These are phyloP conservation scores for Melikaiella ostensackeni DNA, from an alignment of 2,888 invertebrate species.

Conservation along the genomic window DNA sequence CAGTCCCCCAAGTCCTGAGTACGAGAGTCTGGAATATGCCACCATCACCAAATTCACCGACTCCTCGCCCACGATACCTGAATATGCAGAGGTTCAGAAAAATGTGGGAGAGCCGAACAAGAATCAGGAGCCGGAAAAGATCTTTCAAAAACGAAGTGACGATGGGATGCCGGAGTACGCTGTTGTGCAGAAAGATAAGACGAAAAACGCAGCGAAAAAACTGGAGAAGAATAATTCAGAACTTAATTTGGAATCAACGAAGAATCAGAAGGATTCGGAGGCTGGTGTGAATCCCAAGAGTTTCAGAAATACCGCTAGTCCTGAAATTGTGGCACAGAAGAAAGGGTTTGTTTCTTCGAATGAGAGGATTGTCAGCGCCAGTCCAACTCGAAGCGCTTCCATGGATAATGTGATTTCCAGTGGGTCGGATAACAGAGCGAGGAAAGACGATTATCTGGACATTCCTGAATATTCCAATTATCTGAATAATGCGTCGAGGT, in stretches of 20 bases:
- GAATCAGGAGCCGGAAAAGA: neutral
- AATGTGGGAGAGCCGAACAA: constrained; percentile 30
- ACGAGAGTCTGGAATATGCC: constrained; percentile 69
- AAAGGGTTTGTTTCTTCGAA: constrained; percentile 55
- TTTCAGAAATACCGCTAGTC: constrained; percentile 44
- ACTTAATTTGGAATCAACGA: constrained; percentile 37
- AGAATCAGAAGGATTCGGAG: constrained; percentile 51
- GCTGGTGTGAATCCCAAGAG: constrained; percentile 47
- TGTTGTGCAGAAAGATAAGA: constrained; percentile 68
- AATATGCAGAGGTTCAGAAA: constrained; percentile 72
- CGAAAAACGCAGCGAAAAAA: constrained; percentile 52
- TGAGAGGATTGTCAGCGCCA: constrained; percentile 60
- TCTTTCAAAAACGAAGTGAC: constrained; percentile 42
- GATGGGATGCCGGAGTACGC: constrained; percentile 70
- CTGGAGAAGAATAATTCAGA: constrained; percentile 29
- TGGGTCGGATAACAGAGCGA: constrained; percentile 50
- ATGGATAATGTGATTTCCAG: constrained; percentile 59
- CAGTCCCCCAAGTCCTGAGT: constrained; percentile 45
- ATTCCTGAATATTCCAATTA: constrained; percentile 53
- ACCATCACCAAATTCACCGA: constrained; percentile 68
- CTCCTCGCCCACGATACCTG: constrained; percentile 67
- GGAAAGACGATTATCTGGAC: constrained; percentile 51
- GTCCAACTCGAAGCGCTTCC: constrained; percentile 64
- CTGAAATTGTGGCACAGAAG: constrained; percentile 56
- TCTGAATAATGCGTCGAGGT: constrained; percentile 62